phyloP scores from a whole-genome alignment of 2,797 vertebrate genomes.

The Tolypeutes matacus region DNA sequence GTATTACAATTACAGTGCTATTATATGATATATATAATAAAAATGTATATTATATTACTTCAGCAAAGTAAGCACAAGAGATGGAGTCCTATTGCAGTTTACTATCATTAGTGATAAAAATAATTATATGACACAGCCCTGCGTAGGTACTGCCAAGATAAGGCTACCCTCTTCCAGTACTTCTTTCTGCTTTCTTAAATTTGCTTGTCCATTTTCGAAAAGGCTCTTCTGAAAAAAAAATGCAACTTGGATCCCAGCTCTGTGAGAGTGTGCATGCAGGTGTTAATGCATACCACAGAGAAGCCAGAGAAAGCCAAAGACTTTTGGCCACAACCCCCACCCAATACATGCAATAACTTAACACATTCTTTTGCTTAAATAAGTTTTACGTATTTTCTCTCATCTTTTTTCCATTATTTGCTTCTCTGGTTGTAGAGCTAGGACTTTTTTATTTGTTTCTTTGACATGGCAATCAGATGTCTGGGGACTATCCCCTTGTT shows the following conservation, averaged over 20 bases:
- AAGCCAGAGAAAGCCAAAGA: slow-evolving; percentile 64
- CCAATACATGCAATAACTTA: slow-evolving; percentile 47
- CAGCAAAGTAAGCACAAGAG: slow-evolving; percentile 72
- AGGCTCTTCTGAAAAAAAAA: slow-evolving; percentile 61
- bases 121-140: slow-evolving; percentile 70
- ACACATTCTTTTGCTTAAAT: slow-evolving; percentile 59
- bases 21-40: too few relatives aligned
- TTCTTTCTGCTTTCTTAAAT: slow-evolving; percentile 65
- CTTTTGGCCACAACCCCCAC: too few relatives aligned
- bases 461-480: slow-evolving; percentile 71
- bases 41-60: slow-evolving; percentile 2
- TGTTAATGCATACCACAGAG: slow-evolving; percentile 19
- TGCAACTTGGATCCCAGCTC: slow-evolving; percentile 59
- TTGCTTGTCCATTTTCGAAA: slow-evolving; percentile 51
- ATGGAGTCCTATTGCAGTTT: slow-evolving; percentile 66
- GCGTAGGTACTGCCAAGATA: slow-evolving; percentile 67
- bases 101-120: slow-evolving; percentile 59
- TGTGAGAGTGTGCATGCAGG: slow-evolving; percentile 3
- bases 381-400: slow-evolving; percentile 64
- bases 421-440: slow-evolving; percentile 73
- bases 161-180: slow-evolving; percentile 58
- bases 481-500: slow-evolving; percentile 57
- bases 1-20: background rate
- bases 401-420: slow-evolving; percentile 65
- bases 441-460: slow-evolving; percentile 69